phyloP scores from a whole-genome alignment of 2,888 invertebrate species.

The Xylota segnis region DNA sequence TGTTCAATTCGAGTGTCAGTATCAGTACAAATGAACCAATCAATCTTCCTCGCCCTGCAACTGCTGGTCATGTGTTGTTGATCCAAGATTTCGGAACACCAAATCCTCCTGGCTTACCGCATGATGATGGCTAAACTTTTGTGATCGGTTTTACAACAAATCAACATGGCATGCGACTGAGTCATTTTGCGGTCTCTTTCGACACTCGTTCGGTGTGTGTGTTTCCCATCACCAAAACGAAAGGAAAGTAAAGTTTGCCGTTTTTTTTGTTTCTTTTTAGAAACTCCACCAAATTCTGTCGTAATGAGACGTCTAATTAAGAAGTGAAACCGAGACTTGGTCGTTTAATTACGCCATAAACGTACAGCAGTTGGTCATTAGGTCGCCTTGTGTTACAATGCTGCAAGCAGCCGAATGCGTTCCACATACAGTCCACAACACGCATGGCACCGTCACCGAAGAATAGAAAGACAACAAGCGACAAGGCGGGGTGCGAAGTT shows the following conservation, averaged over 20 bases:
- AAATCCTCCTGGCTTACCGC: slow-evolving; percentile 2
- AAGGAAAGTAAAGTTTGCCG: slow-evolving; percentile 16
- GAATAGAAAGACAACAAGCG: slow-evolving; percentile 17
- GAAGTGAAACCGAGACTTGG: slow-evolving; percentile 43
- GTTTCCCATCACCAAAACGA: not conserved
- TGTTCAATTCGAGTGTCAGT: not conserved
- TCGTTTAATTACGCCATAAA: slow-evolving; percentile 54
- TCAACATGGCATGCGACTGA: slow-evolving; percentile 28
- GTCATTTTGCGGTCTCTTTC: slow-evolving; percentile 38
- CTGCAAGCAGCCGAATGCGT: not conserved
- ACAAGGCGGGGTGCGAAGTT: slow-evolving; percentile 58
- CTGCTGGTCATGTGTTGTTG: slow-evolving; percentile 1
- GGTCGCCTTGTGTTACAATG: slow-evolving; percentile 15
- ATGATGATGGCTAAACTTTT: slow-evolving; percentile 11
- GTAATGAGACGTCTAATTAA: slow-evolving; percentile 51
- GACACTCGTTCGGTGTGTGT: not conserved
- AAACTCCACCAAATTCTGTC: slow-evolving; percentile 22
- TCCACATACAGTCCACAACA: slow-evolving; percentile 16
- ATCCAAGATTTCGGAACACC: slow-evolving; percentile 1
- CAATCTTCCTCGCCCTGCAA: not conserved
- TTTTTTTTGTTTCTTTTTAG: slow-evolving; percentile 20
- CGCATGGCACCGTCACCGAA: not conserved
- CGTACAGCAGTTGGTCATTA: slow-evolving; percentile 46
- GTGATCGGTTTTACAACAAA: not conserved
- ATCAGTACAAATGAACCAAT: slow-evolving; percentile 5